A percentile compares a stretch with the other conserved stretches of the same genome.
Evolutionary conservation across 92 coral and sea anemone species (phyloP).

Genomic region (Bergia puertoricense): DNA sequence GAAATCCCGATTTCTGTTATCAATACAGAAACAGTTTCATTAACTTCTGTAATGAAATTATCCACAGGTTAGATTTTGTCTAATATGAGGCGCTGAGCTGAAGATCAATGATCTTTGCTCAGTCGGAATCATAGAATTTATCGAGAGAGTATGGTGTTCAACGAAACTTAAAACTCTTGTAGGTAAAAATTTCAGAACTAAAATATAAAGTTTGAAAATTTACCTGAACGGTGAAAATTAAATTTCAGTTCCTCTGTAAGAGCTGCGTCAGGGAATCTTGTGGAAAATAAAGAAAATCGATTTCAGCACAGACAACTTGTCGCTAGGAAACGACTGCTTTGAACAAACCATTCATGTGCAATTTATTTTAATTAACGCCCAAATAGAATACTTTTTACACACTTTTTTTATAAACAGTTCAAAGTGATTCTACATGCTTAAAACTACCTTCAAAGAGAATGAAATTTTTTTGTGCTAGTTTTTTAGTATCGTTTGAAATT

Average conservation of each 20-base stretch:
- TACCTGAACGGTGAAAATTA: neutral
- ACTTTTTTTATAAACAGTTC: neutral
- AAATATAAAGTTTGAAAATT: too few species aligned
- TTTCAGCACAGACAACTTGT: neutral
- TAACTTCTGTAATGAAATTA: too few species aligned
- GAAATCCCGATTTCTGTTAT: too few species aligned
- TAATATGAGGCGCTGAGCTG: neutral
- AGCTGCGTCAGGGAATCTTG: conserved; percentile 8
- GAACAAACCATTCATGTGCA: neutral
- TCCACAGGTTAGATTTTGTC: neutral
- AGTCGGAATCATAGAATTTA: neutral
- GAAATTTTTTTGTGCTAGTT: neutral
- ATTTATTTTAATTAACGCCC: neutral
- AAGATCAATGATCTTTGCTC: neutral
- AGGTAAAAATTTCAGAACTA: neutral
- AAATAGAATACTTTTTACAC: neutral
- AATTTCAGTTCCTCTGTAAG: neutral
- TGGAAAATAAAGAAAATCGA: neutral
- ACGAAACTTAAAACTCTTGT: neutral
- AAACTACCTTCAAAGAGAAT: too few species aligned
- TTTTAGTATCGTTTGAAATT: neutral
- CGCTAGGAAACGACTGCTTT: neutral
- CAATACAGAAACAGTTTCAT: too few species aligned
- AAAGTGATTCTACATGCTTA: neutral
- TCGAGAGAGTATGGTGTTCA: neutral